Conservation (phyloP, 64 coral and sea anemone species). For the Hydrozoanthus tunicans region DNA sequence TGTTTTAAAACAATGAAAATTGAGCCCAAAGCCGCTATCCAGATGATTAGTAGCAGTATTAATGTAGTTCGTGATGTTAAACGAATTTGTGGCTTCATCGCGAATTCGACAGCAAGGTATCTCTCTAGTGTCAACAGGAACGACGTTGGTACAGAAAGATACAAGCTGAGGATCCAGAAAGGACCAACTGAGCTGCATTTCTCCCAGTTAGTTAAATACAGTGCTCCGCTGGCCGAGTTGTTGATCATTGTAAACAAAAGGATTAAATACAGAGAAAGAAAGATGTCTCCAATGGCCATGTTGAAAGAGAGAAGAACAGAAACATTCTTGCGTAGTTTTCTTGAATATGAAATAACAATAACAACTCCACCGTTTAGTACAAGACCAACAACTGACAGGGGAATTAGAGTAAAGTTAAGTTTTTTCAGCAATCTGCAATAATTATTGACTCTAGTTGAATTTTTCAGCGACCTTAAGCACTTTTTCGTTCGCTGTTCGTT, state of each 20-base stretch:
- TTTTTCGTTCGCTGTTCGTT: background rate
- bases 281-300: conserved; percentile 24
- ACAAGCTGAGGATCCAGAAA: background rate
- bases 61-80: background rate
- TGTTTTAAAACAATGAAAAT: background rate
- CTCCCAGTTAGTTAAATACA: background rate
- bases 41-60: background rate
- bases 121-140: conserved; percentile 15
- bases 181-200: background rate
- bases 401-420: background rate
- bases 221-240: background rate
- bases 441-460: background rate
- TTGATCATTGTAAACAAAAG: background rate
- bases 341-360: background rate
- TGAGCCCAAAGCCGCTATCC: background rate
- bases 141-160: background rate
- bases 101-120: background rate
- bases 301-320: conserved; percentile 5
- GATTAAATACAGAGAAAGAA: background rate
- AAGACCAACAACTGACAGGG: background rate
- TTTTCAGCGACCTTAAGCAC: background rate
- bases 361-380: background rate
- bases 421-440: background rate
- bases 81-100: background rate
- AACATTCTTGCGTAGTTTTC: conserved; percentile 1